phyloP scores from a whole-genome alignment of 2,797 vertebrate species.

The Erethizon dorsatum region DNA sequence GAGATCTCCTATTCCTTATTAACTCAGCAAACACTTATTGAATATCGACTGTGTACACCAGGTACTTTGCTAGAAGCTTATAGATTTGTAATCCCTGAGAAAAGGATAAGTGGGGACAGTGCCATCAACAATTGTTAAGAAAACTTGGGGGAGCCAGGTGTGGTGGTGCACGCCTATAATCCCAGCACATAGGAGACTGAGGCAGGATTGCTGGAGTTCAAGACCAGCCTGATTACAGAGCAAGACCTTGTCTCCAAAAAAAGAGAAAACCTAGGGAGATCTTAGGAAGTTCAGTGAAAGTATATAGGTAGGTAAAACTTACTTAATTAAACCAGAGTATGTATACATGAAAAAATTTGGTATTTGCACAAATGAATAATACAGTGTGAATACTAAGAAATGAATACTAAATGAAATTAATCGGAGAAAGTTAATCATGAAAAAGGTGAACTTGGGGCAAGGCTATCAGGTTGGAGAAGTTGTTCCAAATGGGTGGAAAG shows the following conservation, averaged over 20 bases:
- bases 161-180: neutral
- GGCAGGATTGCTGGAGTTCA: neutral
- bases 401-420: constrained; percentile 65
- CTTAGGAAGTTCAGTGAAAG: constrained; percentile 1
- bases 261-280: neutral
- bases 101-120: constrained; percentile 35
- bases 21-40: constrained; percentile 53
- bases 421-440: constrained; percentile 48
- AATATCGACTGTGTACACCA: constrained; percentile 9
- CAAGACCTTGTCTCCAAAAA: neutral
- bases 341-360: neutral
- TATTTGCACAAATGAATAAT: constrained; percentile 55
- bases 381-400: constrained; percentile 47
- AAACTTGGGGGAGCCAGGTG: neutral
- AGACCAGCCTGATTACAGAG: neutral
- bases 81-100: constrained; percentile 56
- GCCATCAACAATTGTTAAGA: constrained; percentile 39
- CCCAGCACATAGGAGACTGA: neutral
- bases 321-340: constrained; percentile 37
- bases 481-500: neutral
- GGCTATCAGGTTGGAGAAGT: constrained; percentile 32
- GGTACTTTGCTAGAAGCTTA: constrained; percentile 50
- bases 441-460: constrained; percentile 40
- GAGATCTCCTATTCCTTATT: constrained; percentile 28
- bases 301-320: neutral